Conservation (phyloP, 1,140 invertebrate genomes). For the Acromyrmex charruanus region DNA sequence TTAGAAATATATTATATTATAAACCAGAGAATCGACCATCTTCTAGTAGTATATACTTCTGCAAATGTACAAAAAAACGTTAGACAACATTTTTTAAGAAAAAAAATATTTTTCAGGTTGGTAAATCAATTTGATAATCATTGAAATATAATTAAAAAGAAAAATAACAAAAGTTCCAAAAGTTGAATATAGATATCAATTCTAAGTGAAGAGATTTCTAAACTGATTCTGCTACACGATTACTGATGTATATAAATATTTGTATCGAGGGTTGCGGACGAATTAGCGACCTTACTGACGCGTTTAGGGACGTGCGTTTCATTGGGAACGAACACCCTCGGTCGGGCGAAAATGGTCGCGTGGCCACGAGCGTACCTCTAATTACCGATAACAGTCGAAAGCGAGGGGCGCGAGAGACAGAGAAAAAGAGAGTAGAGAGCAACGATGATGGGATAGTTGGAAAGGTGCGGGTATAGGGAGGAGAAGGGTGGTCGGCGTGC, state of each 20-base stretch:
- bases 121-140: not conserved
- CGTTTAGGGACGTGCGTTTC: conserved; percentile 64
- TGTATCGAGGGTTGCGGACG: conserved; percentile 45
- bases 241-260: conserved; percentile 62
- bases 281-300: conserved; percentile 70
- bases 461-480: conserved; percentile 65
- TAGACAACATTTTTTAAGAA: not conserved
- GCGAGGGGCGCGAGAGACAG: conserved; percentile 64
- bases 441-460: conserved; percentile 26
- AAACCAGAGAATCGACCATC: not conserved
- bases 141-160: not conserved
- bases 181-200: not conserved
- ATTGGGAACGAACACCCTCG: conserved; percentile 59
- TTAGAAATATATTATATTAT: too few species aligned
- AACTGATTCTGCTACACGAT: conserved; percentile 25
- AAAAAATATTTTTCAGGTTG: not conserved
- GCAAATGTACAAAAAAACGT: not conserved
- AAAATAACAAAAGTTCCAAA: not conserved
- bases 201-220: not conserved
- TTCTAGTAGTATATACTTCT: not conserved
- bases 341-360: conserved; percentile 81
- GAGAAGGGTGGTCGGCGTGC: not conserved
- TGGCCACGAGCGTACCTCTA: conserved; percentile 85
- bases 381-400: conserved; percentile 85
- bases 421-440: conserved; percentile 29